Base-by-base conservation (phyloP, 2,888 invertebrate species). In the Pseudoips prasinana region DNA sequence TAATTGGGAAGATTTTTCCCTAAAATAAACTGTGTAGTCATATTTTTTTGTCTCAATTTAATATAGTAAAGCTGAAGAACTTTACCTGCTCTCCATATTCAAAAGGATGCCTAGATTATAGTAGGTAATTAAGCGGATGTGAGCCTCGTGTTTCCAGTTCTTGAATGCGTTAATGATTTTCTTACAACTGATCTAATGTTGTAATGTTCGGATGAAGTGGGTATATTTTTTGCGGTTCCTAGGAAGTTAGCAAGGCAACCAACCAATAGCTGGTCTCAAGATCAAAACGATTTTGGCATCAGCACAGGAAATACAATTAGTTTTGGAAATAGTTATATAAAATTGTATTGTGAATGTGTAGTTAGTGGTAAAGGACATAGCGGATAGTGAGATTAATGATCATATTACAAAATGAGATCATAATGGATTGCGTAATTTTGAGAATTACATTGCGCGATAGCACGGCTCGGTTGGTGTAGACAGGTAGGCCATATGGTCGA, bases 401-500 rank as follows among this genome's bases (percentile, higher is more conserved):
- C 35, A 33, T 45, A 47, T 53, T 43, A 48, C 35, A 42, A 40
- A 56, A 56, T 55, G 46, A 52, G 58, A 60, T 56, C 46, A 51
- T 57, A 45, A 46, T 43, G 33, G 24, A 32, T 65, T 65, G 58
- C 56, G 55, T 58, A 64, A 67, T 64, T 70, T 65, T 54, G 46
- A 55, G 55, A 50, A 46, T 58, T 33, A 37, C 43, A 53, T 61
- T 56, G 56, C 57, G 43, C 50, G 64, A 44, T n/a, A n/a, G n/a
- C 52, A 43, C 53, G 40, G 47, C 33, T 53, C 51, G 48, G 47
- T 51, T 56, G 24, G 39, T 33, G 29, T 51, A 57, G 53, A 58
- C 67, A 67, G 69, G 69, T 70, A 71, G 61, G 69, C 79, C 81
- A 81, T 79, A 80, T 81, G 81, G 81, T 73, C 76, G 77, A 50